Evolutionary conservation across 1,140 invertebrate genomes (phyloP), one percentile per base, ranked within the genome.

Genomic region (Trichoplusia ni): DNA sequence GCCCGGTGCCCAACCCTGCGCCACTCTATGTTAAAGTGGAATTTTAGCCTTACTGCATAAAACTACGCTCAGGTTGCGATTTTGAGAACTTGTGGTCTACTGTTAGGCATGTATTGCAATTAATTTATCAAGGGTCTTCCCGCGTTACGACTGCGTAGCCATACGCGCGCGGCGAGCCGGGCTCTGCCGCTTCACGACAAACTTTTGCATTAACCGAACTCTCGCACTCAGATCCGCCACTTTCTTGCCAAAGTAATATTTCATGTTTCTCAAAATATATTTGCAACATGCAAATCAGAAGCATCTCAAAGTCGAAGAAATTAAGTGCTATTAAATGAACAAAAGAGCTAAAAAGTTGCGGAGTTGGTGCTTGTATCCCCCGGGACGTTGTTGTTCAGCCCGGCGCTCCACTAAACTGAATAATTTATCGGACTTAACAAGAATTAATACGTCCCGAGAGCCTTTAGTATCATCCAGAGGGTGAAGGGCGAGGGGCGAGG

Each of bases 401-500:
- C 27, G 53, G 35, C 33, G 53, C 42, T 23, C 9, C 14, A 53
- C 11, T 46, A 9, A 58, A 37, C 61, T 76, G 73, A 79, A 82
- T 77, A 75, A 82, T 78, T 78, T 76, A 80, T 76, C 56, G 65
- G 65, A 72, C 67, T 76, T 78, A 78, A 77, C 69, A 60, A 76
- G 77, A 72, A 82, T 82, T 78, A 76, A 75, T 79, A 75, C 62
- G 64, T 73, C 71, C 59, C 63, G 70, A 54, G 64, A 71, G 63
- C 47, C 65, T 49, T 49, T n/a, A 31, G 29, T 31, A 49, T 49
- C 13, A 49, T 31, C 46, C 46, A 13, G 46, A 13, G 37, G 38
- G 18, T 9, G 1, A 7, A n/a, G 5, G 18, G 44, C 25, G 44
- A 23, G 18, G 19, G 18, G n/a, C 1, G 14, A 16, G 1, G 11